Conservation (phyloP, 2,888 invertebrate genomes). For the Malacosoma neustria region DNA sequence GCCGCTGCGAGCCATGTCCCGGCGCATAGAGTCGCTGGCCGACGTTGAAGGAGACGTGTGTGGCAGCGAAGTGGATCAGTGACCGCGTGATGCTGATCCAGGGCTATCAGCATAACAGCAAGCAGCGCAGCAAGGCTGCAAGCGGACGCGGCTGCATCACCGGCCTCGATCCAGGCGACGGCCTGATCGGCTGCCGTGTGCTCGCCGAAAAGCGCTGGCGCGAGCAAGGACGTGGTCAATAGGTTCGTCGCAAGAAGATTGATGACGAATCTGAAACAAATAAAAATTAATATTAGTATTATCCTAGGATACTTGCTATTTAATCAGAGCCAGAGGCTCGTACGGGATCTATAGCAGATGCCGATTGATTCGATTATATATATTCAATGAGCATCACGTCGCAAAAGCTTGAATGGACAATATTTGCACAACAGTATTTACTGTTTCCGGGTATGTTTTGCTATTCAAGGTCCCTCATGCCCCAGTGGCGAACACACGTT, state of each 20-base stretch:
- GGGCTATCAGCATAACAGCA: slow-evolving; percentile 54
- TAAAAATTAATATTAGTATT: slow-evolving; percentile 22
- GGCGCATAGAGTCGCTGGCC: slow-evolving; percentile 63
- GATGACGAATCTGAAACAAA: slow-evolving; percentile 79
- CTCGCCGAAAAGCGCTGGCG: slow-evolving; percentile 66
- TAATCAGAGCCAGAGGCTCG: slow-evolving; percentile 8
- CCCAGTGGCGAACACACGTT: neutral
- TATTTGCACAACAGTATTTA: neutral
- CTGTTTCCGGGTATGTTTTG: neutral
- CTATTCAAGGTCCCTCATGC: neutral
- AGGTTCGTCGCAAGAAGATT: slow-evolving; percentile 68
- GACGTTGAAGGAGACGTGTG: slow-evolving; percentile 61
- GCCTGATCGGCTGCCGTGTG: slow-evolving; percentile 78
- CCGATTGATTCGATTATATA: neutral
- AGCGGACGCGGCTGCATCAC: slow-evolving; percentile 66
- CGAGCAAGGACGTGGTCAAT: slow-evolving; percentile 62
- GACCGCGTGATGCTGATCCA: slow-evolving; percentile 74
- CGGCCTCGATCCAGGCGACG: slow-evolving; percentile 72
- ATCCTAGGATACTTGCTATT: slow-evolving; percentile 11
- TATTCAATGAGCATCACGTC: neutral
- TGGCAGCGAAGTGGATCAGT: slow-evolving; percentile 69
- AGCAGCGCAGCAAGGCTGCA: slow-evolving; percentile 53
- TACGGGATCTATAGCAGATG: neutral
- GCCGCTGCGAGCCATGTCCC: slow-evolving; percentile 70
- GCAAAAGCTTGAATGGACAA: neutral